phyloP scores from a whole-genome alignment of 2,113 vertebrate species.

The Trichechus manatus region DNA sequence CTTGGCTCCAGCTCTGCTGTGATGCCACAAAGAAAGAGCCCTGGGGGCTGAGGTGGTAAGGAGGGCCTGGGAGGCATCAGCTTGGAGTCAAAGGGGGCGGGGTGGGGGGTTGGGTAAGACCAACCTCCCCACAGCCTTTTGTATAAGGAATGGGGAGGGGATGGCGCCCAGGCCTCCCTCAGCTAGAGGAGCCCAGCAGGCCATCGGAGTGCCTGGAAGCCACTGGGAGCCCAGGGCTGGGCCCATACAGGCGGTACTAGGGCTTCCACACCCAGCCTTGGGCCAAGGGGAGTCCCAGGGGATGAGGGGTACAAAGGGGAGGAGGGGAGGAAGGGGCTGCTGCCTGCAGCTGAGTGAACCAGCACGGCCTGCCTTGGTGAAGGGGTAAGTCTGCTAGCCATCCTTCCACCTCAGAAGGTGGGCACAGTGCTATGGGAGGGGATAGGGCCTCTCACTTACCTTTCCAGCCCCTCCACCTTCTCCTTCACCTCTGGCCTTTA shows the following conservation, averaged over 20 bases:
- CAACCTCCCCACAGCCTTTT: background rate
- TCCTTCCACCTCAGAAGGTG: background rate
- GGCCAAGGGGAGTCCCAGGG: background rate
- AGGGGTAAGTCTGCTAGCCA: background rate
- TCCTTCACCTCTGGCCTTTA: background rate
- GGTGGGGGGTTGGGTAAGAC: background rate
- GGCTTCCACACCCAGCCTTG: background rate
- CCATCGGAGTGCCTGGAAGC: background rate
- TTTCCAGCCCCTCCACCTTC: background rate
- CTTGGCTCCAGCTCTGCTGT: background rate
- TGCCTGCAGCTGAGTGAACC: background rate
- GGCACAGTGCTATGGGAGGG: background rate
- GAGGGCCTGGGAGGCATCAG: background rate
- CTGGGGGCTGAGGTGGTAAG: background rate
- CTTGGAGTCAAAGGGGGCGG: background rate
- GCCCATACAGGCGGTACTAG: background rate
- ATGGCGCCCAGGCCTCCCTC: background rate
- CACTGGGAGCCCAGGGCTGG: background rate
- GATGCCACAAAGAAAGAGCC: background rate
- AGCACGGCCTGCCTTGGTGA: background rate
- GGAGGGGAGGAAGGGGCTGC: background rate
- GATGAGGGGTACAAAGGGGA: too few relatives aligned
- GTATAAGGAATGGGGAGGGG: background rate
- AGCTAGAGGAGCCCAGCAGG: background rate
- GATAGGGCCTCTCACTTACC: background rate